Percentiles rank a stretch among this genome's conserved stretches.
phyloP scores from a whole-genome alignment of 1,140 invertebrate genomes.

The Thalassaphorura encarpata region DNA sequence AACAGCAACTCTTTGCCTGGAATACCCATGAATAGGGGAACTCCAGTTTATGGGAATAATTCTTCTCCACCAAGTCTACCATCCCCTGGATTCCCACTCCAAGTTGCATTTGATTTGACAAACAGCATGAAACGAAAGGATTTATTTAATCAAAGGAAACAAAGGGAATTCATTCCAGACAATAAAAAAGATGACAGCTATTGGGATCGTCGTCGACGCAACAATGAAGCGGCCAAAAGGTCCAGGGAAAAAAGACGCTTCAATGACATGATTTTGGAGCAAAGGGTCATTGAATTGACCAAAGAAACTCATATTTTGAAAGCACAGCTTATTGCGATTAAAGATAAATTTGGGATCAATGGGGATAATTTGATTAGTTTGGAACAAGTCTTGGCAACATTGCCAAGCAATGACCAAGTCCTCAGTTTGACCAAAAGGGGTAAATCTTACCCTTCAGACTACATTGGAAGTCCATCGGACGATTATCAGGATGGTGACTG shows the following conservation, averaged over 20 bases:
- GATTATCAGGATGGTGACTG: not conserved
- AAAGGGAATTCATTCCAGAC: slow-evolving; percentile 92
- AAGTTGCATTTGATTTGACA: slow-evolving; percentile 27
- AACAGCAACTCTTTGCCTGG: not conserved
- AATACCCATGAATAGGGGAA: not conserved
- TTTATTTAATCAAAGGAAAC: slow-evolving; percentile 73
- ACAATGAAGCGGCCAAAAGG: slow-evolving; percentile 91
- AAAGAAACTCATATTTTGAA: slow-evolving; percentile 90
- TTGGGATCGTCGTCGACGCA: slow-evolving; percentile 87
- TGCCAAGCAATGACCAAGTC: slow-evolving; percentile 71
- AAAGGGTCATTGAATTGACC: slow-evolving; percentile 82
- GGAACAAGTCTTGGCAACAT: slow-evolving; percentile 71
- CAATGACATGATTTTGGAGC: slow-evolving; percentile 94
- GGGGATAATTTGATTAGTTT: slow-evolving; percentile 73
- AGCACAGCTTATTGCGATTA: slow-evolving; percentile 81
- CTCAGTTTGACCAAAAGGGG: slow-evolving; percentile 64
- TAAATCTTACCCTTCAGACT: slow-evolving; percentile 48
- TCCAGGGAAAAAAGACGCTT: slow-evolving; percentile 89
- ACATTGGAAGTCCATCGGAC: not conserved
- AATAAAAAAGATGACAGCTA: slow-evolving; percentile 95
- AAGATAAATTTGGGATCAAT: slow-evolving; percentile 85
- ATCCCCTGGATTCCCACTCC: not conserved
- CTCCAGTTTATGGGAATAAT: not conserved
- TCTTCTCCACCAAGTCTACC: slow-evolving; percentile 4
- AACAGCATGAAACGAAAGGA: slow-evolving; percentile 52